Evolutionary conservation across 2,888 invertebrate species (phyloP).

Genomic region (Blomia tropicalis): DNA sequence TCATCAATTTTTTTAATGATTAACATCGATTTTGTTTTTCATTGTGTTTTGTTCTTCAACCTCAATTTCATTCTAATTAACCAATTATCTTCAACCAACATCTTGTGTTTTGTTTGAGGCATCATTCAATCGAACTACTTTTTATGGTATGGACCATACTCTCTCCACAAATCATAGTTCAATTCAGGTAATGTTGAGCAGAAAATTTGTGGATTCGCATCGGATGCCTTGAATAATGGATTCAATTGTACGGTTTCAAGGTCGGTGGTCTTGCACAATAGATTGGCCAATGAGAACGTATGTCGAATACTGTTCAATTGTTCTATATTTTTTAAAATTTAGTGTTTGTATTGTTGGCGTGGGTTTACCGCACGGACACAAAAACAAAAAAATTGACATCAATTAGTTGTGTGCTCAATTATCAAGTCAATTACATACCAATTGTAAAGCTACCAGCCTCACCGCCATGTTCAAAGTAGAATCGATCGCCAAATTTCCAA

Average conservation of each 20-base stretch:
- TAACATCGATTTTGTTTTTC: no score
- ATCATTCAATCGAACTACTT: no score
- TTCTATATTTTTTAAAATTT: no score
- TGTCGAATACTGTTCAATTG: constrained; percentile 21
- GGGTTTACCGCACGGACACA: background rate
- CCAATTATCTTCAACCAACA: background rate
- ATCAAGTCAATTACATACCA: constrained; percentile 6
- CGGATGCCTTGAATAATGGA: constrained; percentile 19
- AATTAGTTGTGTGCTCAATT: no score
- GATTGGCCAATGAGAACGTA: constrained; percentile 18
- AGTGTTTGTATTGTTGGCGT: no score
- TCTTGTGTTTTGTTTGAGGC: background rate
- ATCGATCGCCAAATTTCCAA: constrained; percentile 23
- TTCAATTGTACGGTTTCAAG: constrained; percentile 14
- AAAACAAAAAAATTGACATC: background rate
- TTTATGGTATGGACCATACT: constrained; percentile 13
- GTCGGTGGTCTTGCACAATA: constrained; percentile 22
- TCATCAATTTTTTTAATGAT: no score
- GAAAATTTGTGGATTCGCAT: constrained; percentile 17
- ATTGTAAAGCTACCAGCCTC: constrained; percentile 19
- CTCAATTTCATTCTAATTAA: background rate
- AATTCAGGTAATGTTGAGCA: constrained; percentile 15
- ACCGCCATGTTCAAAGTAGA: constrained; percentile 22
- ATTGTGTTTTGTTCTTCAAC: no score
- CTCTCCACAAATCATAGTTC: constrained; percentile 20